Evolutionary conservation across 2,888 invertebrate species (phyloP), one percentile per base, ranked within the genome.

Genomic region (Apodemia zela): DNA sequence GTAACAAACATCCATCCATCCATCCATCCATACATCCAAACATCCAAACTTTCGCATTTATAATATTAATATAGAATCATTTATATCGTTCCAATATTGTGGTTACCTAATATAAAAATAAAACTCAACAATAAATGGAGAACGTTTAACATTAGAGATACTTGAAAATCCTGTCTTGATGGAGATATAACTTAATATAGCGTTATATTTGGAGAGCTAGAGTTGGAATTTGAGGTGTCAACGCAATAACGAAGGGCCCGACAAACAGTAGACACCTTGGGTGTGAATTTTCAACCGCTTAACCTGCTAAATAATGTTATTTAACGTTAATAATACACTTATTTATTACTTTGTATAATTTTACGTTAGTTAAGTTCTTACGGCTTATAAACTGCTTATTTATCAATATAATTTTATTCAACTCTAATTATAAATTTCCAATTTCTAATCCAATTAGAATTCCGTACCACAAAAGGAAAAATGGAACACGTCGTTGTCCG

Each of bases 201-300:
- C 54, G 21, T 15, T 54, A 15, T 54, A 54, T 54, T 54, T 54
- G 25, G 54, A 6, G 13, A 21, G 25, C 21, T 54, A 54, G 51
- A 21, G 54, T 25, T 54, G 54, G 54, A 54, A 54, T 54, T 54
- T 54, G 54, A 54, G 54, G 54, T 54, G 54, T 54, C 54, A 54
- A 54, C 54, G 54, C 25, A 25, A 54, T 18, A 54, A 25, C 51
- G 51, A 51, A 51, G 51, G 54, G 25, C 21, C 42, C 42, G 25
- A 54, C 54, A 51, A 42, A 51, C 51, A 51, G 18, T 11, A 51
- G 11, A 51, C 51, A 51, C 51, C 51, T 51, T 25, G 13, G 51
- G 51, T 51, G 51, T 21, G 21, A 51, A 21, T 51, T 51, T 51
- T 11, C 51, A 51, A 21, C 51, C 51, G 51, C 8, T 51, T 51